A percentile compares a stretch with the other conserved stretches of the same genome.
Conservation (phyloP, 2,888 invertebrate genomes). For the Merodon equestris region DNA sequence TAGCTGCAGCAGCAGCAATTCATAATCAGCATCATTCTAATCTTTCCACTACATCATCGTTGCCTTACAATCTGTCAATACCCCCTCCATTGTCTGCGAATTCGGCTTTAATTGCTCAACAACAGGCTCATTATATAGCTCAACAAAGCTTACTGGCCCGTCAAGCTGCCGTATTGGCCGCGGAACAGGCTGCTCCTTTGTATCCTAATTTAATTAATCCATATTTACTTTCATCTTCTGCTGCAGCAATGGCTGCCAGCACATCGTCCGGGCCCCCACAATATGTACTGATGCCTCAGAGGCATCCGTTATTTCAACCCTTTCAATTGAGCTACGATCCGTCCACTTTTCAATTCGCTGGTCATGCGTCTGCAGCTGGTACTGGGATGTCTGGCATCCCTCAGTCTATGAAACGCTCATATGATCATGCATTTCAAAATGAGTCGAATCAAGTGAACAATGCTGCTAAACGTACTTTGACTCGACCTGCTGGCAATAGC, state of each 20-base stretch:
- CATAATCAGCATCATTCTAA: constrained; percentile 54
- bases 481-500: constrained; percentile 72
- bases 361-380: constrained; percentile 55
- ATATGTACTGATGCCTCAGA: constrained; percentile 76
- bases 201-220: constrained; percentile 73
- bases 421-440: constrained; percentile 86
- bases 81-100: constrained; percentile 75
- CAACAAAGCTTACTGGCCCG: constrained; percentile 85
- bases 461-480: constrained; percentile 76
- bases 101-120: constrained; percentile 80
- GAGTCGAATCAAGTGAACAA: constrained; percentile 74
- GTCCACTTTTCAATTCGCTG: constrained; percentile 53
- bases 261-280: constrained; percentile 74
- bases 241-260: constrained; percentile 70
- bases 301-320: constrained; percentile 76
- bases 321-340: constrained; percentile 74
- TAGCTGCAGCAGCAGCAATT: constrained; percentile 76
- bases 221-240: constrained; percentile 73
- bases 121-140: constrained; percentile 83
- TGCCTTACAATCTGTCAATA: constrained; percentile 76
- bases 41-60: constrained; percentile 44
- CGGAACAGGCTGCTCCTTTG: constrained; percentile 71
- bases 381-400: constrained; percentile 69
- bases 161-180: constrained; percentile 83
- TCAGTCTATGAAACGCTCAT: constrained; percentile 83